Evolutionary conservation across 2,888 invertebrate species (phyloP), one percentile per base, ranked within the genome.

Genomic region (Andrena flavipes): DNA sequence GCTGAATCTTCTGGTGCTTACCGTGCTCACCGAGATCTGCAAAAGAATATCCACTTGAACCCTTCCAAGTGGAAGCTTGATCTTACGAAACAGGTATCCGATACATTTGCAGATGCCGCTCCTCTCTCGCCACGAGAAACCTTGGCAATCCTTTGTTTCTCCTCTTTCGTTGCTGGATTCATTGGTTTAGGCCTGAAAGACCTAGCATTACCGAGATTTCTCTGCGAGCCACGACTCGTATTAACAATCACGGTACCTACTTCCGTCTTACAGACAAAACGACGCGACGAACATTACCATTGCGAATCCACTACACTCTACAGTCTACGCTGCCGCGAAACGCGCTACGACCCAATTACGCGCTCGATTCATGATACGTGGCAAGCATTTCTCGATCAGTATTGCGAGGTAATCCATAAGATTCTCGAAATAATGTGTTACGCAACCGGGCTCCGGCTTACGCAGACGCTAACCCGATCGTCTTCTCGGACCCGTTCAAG

Each of bases 1-100:
- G 87, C 95, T 94, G 89, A 95, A 95, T 78, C 94, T 94, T 83
- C 95, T 93, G 48, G 95, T 95, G 84, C 94, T 94, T 62, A 94
- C 93, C 23, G 94, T 94, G 90, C 95, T 94, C 80, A 95, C 94
- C 48, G 95, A 95, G 92, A 95, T 95, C 95, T 95, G 93, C 7
- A 79, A 72, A 68, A 59, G 1, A 54, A 30, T 30, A 48, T 64
- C 29, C 10, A 35, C n/a, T 60, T 56, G 56, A 56, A 13, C 13
- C 56, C 23, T 56, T 56, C 10, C 20, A 20, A n/a, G 20, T 20
- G 8, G 20, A 20, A 51, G 20, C 20, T 51, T 51, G 2, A 20
- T 20, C 7, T 51, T 51, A 51, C 51, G 51, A n/a, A 7, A 51
- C 51, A 51, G 51, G 51, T 20, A 20, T 20, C 20, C 20, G 51